Base-by-base conservation (phyloP, 2,888 invertebrate genomes). In the Caenorhabditis imperialis region DNA sequence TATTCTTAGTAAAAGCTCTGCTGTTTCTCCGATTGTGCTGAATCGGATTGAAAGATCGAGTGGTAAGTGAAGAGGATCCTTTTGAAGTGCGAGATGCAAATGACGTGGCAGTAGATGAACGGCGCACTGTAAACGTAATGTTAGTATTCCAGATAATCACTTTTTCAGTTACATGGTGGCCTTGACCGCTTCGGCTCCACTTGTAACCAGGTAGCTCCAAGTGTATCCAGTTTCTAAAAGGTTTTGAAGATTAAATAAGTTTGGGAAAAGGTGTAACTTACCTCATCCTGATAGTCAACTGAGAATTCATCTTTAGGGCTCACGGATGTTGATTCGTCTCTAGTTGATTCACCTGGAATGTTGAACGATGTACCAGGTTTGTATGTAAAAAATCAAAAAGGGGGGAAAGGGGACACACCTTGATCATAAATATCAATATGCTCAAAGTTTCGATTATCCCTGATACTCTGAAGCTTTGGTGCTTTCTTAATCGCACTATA, bases 71-170 rank as follows among this genome's bases (percentile, higher is more conserved):
- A 25, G 73, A 67, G 33, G 65, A 73, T 61, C 73, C 62, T 60
- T 35, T 58, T 25, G 73, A 65, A 23, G 65, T 65, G 23, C 54
- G 65, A 44, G 74, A 74, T 50, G 67, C 61, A 45, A 27, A 62
- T 45, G 78, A 78, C 4, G 78, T 75, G 0, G 72, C 57, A 6
- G 75, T 73, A 18, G 78, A 78, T 3, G 55, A 48, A 0, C 78
- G 63, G 8, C 75, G 60, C 14, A 78, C 78, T 78, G 33, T 22
- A 75, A 69, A 23, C 20, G 18, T 33, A 23, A 18, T 38, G 16
- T n/a, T n/a, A 35, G 25, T 14, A 1, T 1, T 14, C 1, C 10
- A 40, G 35, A 37, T 12, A n/a, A 25, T 48, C 30, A 18, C n/a
- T 10, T 1, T 8, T 18, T 14, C 18, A 22, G 63, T 63, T 53